A percentile compares a stretch with the other conserved stretches of the same genome.
Conservation (phyloP, 2,113 vertebrate species). For the Probosciger aterrimus region DNA sequence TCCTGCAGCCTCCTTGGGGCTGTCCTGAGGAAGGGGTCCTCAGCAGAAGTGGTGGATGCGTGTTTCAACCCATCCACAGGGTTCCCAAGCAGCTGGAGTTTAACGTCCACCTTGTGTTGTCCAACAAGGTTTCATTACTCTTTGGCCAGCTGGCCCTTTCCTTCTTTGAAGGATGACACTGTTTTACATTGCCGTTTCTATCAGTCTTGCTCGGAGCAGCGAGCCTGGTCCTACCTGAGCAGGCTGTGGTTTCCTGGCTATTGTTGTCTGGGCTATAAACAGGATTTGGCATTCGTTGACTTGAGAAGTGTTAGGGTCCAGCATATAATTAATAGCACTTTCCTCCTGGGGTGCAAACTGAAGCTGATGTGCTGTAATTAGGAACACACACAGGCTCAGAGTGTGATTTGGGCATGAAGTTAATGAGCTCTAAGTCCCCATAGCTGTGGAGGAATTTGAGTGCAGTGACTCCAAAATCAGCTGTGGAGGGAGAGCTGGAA, state of each 20-base stretch:
- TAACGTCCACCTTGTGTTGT: not conserved
- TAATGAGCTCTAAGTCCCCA: constrained; percentile 56
- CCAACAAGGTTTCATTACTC: not conserved
- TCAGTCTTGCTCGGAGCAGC: not conserved
- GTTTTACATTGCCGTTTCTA: not conserved
- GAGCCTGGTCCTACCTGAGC: not conserved
- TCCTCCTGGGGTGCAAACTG: not conserved
- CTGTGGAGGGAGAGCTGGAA: not conserved
- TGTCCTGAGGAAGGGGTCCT: not conserved
- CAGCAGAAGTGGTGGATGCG: not conserved
- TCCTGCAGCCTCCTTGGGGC: not conserved
- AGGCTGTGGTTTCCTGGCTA: constrained; percentile 8
- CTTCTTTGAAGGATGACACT: not conserved
- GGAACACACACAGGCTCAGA: constrained; percentile 44
- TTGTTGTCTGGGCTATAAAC: not conserved
- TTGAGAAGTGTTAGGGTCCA: constrained; percentile 29
- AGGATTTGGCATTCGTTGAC: constrained; percentile 38
- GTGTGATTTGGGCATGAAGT: constrained; percentile 50
- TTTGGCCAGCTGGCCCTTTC: not conserved
- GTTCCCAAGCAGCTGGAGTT: not conserved
- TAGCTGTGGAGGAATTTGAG: constrained; percentile 43
- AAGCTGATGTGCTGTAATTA: constrained; percentile 70
- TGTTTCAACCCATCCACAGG: not conserved
- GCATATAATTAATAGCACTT: constrained; percentile 53
- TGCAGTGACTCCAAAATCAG: constrained; percentile 36